Conservation (phyloP, 2,797 vertebrate species). For the Pitangus sulphuratus region DNA sequence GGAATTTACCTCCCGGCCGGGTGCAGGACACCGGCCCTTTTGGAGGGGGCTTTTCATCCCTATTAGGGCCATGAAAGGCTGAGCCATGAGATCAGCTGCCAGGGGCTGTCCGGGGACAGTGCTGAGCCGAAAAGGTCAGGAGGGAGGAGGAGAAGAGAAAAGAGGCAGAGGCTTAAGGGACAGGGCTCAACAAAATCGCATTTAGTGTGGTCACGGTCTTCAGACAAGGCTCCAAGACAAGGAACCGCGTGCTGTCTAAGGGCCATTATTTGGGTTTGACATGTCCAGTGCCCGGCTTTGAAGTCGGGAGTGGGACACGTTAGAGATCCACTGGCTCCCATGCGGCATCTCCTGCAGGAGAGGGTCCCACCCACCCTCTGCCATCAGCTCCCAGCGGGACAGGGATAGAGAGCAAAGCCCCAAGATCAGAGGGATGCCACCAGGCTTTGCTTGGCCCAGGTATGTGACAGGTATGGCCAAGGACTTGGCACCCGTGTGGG, state of each 20-base stretch:
- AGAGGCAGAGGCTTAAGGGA: slow-evolving; percentile 59
- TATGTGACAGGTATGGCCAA: neutral
- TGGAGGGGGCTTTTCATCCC: slow-evolving; percentile 63
- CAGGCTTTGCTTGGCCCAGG: neutral
- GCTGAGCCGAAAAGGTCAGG: slow-evolving; percentile 56
- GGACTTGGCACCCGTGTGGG: neutral
- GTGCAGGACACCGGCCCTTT: slow-evolving; percentile 42
- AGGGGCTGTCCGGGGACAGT: slow-evolving; percentile 54
- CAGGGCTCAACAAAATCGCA: slow-evolving; percentile 72
- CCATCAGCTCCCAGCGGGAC: neutral
- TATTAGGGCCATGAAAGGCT: slow-evolving; percentile 60
- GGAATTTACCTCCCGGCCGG: slow-evolving; percentile 54
- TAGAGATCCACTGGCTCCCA: neutral
- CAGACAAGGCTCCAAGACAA: slow-evolving; percentile 67
- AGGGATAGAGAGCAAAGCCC: neutral
- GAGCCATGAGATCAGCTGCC: slow-evolving; percentile 68
- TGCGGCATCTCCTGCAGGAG: neutral
- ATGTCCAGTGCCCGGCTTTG: slow-evolving; percentile 19
- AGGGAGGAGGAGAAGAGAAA: slow-evolving; percentile 65
- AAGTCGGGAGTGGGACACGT: slow-evolving; percentile 38
- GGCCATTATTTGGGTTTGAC: slow-evolving; percentile 66
- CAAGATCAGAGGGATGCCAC: neutral
- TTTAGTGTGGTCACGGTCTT: slow-evolving; percentile 71
- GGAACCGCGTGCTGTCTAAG: slow-evolving; percentile 34
- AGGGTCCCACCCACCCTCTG: neutral